These are phyloP conservation scores for Endomychus coccineus DNA, from an alignment of 2,888 invertebrate species.

Conservation along the genomic window DNA sequence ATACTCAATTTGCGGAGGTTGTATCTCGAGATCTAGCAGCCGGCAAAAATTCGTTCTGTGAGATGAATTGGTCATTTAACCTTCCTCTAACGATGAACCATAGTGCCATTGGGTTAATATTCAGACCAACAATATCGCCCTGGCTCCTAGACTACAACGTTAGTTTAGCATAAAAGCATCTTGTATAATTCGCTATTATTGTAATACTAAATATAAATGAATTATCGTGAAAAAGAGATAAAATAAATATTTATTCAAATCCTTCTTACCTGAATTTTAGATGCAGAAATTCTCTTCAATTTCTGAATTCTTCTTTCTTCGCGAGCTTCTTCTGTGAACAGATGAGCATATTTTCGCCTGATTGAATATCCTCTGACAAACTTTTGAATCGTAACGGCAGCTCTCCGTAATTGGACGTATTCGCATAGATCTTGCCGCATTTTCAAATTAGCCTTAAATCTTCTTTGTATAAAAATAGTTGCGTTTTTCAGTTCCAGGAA, in stretches of 20 bases:
- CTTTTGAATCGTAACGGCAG: slow-evolving; percentile 43
- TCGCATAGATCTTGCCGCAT: slow-evolving; percentile 7
- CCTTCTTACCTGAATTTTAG: slow-evolving; percentile 53
- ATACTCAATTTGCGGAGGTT: no score
- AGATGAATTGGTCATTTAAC: no score
- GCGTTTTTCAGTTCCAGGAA: slow-evolving; percentile 26
- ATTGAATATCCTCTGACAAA: slow-evolving; percentile 26
- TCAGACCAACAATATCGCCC: no score
- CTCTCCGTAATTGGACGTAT: slow-evolving; percentile 13
- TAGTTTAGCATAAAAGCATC: no score
- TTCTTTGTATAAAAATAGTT: slow-evolving; percentile 30
- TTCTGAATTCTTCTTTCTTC: slow-evolving; percentile 42
- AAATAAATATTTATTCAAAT: neutral
- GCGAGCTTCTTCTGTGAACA: slow-evolving; percentile 32
- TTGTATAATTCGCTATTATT: neutral
- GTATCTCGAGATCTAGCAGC: no score
- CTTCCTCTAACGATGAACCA: no score
- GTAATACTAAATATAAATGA: no score
- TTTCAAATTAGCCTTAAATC: slow-evolving; percentile 36
- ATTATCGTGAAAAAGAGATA: slow-evolving; percentile 5
- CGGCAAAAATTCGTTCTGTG: no score
- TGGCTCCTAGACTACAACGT: no score
- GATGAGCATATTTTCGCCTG: slow-evolving; percentile 26
- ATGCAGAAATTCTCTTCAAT: slow-evolving; percentile 48
- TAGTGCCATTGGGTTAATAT: no score